Base-by-base conservation (phyloP, 2,888 invertebrate genomes). In the Leuctra nigra region DNA sequence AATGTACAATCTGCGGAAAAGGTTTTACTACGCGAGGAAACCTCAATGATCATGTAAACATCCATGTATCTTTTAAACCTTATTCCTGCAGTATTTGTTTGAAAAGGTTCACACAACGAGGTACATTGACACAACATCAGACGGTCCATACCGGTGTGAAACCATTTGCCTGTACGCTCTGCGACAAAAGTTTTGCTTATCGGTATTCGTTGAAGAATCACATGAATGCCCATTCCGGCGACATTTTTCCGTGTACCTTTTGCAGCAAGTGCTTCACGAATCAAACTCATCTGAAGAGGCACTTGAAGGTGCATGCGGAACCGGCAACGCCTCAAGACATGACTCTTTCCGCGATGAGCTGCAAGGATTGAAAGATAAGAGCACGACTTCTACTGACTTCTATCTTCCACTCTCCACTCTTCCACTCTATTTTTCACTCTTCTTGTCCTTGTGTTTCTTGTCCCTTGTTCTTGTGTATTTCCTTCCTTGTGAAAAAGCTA, bases 181-280 rank as follows among this genome's bases (percentile, higher is more conserved):
- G 57, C 29, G 36, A 46, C 24, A 57, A 57, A 16, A 36, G 23
- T 2, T 57, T 57, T 38, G 57, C 57, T n/a, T 57, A 57, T 20
- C 57, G 57, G 20, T 54, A 57, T 14, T 54, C 57, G 11, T 25
- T 57, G 25, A 57, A 57, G 38, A 57, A 54, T 3, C 57, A 57
- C 48, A 35, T 57, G 54, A 57, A 54, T 38, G 54, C 50, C 11
- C 57, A 57, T 29, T 54, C 54, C 0, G 57, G 57, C n/a, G 54
- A 57, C n/a, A 54, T 47, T n/a, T 54, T 54, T 22, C 14, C 22
- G 9, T 57, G 57, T 20, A 38, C 54, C 14, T 22, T 54, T 20
- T 57, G 57, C 22, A 36, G 22, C 24, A 57, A 54, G 48, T 35
- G 57, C 22, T 57, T 57, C 50, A 48, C 54, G 1, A 54, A 57